phyloP scores from a whole-genome alignment of 1,140 invertebrate species.

The Lordiphosa stackelbergi region DNA sequence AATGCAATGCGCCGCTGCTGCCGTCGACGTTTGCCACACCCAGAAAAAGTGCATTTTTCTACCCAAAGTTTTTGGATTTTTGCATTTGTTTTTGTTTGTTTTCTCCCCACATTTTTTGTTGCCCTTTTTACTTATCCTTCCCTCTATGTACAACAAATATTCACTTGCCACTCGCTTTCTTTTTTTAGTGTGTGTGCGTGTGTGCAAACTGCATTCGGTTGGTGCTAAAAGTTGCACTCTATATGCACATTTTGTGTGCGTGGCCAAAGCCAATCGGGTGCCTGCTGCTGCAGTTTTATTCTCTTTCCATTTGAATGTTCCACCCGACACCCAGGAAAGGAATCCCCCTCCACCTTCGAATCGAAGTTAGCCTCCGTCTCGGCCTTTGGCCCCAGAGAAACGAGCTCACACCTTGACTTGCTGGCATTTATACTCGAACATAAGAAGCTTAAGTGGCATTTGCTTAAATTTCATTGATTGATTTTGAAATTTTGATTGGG shows the following conservation, averaged over 20 bases:
- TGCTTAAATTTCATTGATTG: neutral
- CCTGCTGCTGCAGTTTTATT: constrained; percentile 56
- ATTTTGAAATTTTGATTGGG: neutral
- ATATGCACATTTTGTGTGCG: constrained; percentile 76
- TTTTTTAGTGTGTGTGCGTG: constrained; percentile 29
- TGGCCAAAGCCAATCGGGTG: constrained; percentile 73
- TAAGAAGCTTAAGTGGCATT: no score
- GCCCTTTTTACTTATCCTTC: constrained; percentile 27
- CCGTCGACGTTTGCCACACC: constrained; percentile 55
- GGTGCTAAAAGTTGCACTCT: constrained; percentile 76
- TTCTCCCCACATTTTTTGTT: constrained; percentile 33
- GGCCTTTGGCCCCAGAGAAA: constrained; percentile 11
- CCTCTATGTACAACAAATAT: constrained; percentile 70
- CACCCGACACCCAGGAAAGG: no score
- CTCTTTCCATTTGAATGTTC: constrained; percentile 43
- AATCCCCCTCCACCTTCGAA: neutral
- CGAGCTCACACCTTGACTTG: constrained; percentile 7
- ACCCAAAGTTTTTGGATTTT: constrained; percentile 52
- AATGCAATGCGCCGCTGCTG: constrained; percentile 35
- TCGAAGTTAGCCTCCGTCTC: constrained; percentile 18
- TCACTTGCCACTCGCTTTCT: constrained; percentile 62
- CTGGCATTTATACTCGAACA: neutral
- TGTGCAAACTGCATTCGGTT: constrained; percentile 73
- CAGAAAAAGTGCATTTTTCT: constrained; percentile 74
- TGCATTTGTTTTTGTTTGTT: constrained; percentile 27